These are phyloP conservation scores for Matsumyia berberina DNA, from an alignment of 2,888 invertebrate genomes.

Conservation along the genomic window DNA sequence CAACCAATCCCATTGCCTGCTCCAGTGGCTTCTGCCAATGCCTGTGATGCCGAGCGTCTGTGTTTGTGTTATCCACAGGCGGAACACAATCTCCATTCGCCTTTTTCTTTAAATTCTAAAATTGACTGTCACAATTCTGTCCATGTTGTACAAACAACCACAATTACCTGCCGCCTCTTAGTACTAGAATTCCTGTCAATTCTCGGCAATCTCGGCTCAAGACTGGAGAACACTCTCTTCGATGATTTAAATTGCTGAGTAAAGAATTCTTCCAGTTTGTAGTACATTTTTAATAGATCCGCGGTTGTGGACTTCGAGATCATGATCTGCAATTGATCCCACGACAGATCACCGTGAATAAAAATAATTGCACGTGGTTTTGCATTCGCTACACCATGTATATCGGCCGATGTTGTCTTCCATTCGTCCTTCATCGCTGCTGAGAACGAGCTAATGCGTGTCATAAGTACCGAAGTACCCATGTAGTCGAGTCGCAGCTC, in stretches of 20 bases:
- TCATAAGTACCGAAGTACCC: conserved; percentile 97
- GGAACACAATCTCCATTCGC: conserved; percentile 79
- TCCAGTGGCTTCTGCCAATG: conserved; percentile 97
- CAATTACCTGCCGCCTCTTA: conserved; percentile 81
- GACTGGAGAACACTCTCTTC: conserved; percentile 93
- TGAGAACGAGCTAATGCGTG: conserved; percentile 92
- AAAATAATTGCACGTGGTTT: conserved; percentile 92
- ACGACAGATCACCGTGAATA: conserved; percentile 95
- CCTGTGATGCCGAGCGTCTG: conserved; percentile 92
- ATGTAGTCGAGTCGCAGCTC: conserved; percentile 98
- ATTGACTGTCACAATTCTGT: background rate
- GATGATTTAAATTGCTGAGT: conserved; percentile 98
- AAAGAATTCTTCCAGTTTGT: conserved; percentile 98
- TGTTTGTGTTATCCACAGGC: conserved; percentile 82
- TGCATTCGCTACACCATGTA: conserved; percentile 81
- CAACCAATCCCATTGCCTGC: conserved; percentile 91
- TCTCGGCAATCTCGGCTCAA: conserved; percentile 86
- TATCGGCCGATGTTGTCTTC: conserved; percentile 85
- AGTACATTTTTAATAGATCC: conserved; percentile 98
- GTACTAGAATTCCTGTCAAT: conserved; percentile 82
- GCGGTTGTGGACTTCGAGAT: conserved; percentile 98
- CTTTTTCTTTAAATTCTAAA: conserved; percentile 82
- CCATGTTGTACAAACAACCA: background rate
- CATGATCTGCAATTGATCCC: conserved; percentile 98
- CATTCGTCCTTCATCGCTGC: conserved; percentile 95